These are phyloP conservation scores for Sphaerodactylus townsendi DNA, from an alignment of 2,113 vertebrate genomes.

Conservation along the genomic window DNA sequence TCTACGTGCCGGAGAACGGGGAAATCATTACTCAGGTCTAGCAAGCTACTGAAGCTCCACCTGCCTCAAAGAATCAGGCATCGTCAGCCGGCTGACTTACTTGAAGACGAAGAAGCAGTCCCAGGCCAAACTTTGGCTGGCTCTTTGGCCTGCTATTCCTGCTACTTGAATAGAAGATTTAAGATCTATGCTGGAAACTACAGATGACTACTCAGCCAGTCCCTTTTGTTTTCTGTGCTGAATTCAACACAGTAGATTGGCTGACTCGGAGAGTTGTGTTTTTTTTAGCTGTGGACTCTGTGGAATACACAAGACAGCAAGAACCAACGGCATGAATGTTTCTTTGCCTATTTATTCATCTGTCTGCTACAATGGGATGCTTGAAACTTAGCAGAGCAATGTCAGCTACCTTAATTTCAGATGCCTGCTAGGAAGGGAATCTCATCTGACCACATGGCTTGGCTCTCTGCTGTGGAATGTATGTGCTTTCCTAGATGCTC, in stretches of 20 bases:
- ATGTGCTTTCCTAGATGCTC: background rate
- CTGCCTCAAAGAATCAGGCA: background rate
- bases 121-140: background rate
- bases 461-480: background rate
- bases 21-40: slow-evolving; percentile 90
- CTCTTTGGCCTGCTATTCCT: background rate
- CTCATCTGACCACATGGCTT: background rate
- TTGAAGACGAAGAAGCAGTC: background rate
- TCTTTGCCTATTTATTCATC: slow-evolving; percentile 4
- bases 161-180: background rate
- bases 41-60: background rate
- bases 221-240: background rate
- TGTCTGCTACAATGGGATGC: background rate
- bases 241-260: background rate
- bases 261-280: background rate
- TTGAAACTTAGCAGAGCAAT: background rate
- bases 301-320: background rate
- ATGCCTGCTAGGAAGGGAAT: background rate
- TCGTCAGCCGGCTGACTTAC: background rate
- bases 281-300: background rate
- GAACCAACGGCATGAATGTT: background rate
- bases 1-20: slow-evolving; percentile 83
- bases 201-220: background rate
- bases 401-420: background rate
- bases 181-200: background rate